Evolutionary conservation across 2,888 invertebrate species (phyloP), one percentile per base, ranked within the genome.

Genomic region (Trachelus tabidus): DNA sequence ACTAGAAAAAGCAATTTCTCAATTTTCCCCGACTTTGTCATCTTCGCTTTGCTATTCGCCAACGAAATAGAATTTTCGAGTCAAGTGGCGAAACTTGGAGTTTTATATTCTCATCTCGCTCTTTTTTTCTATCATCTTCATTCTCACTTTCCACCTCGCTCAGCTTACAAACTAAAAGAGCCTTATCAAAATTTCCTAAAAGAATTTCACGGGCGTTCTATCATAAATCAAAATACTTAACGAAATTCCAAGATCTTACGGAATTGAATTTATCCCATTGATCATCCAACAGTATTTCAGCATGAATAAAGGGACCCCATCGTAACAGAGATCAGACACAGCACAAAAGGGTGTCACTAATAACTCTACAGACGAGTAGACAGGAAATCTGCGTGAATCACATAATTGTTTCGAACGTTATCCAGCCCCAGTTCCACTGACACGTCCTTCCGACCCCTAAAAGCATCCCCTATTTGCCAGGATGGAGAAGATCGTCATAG

Each of bases 11-110:
- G 90, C 90, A 91, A 91, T 91, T 91, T 91, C 89, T 89, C 91
- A 91, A 91, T 91, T 91, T 91, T 89, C 86, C 86, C 85, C 83
- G 90, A 91, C 91, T 91, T 91, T 91, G 90, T 91, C 91, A 91
- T 90, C 89, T 89, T 90, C 90, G 90, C 90, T 90, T 89, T 88
- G 88, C 90, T 89, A 89, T 90, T 90, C 87, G 86, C 82, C 82
- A 83, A 79, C 85, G 89, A 90, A 91, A 91, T 91, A 89, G 90
- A 91, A 91, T 91, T 91, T 91, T 85, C 84, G 83, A 81, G 81
- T 83, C 84, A 83, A 86, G 85, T 85, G 85, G 84, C 84, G 80
- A 81, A 79, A 81, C 30, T 71, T 73, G 33, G 69, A 79, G 69
- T 56, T 37, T 73, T 76, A 40, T 69, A 73, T 23, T 73, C 31